Conservation (phyloP, 2,113 vertebrate genomes). For the Axis porcinus region DNA sequence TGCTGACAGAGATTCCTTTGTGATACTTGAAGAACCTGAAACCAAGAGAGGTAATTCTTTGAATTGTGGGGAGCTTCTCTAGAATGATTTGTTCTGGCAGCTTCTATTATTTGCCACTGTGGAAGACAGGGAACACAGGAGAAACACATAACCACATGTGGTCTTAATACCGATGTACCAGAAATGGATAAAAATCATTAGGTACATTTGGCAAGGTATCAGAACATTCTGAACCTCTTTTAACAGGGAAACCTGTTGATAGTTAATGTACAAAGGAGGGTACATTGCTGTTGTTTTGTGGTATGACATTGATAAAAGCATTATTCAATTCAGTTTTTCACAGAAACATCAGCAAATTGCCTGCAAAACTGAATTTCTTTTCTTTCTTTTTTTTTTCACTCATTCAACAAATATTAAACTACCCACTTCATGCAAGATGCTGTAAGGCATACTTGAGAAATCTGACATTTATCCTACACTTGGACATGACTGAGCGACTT, state of each 20-base stretch:
- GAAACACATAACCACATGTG: background rate
- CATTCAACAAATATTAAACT: background rate
- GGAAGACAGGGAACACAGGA: background rate
- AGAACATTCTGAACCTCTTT: background rate
- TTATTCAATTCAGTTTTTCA: background rate
- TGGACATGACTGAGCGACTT: background rate
- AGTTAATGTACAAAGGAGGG: background rate
- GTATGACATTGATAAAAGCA: background rate
- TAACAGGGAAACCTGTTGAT: conserved; percentile 7
- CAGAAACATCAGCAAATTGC: conserved; percentile 1
- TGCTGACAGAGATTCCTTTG: conserved; percentile 86
- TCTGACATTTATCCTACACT: background rate
- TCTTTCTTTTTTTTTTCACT: background rate
- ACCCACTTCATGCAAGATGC: background rate
- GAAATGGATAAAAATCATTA: background rate
- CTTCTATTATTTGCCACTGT: background rate
- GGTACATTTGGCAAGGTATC: background rate
- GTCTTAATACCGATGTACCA: background rate
- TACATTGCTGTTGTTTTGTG: background rate
- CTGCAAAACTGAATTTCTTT: conserved; percentile 24
- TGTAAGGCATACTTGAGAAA: background rate
- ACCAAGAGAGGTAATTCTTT: conserved; percentile 85
- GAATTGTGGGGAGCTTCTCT: background rate
- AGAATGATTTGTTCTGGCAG: background rate
- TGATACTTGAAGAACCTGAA: conserved; percentile 88